Conservation (phyloP, 2,797 vertebrate genomes). For the Halcyon leucocephala region DNA sequence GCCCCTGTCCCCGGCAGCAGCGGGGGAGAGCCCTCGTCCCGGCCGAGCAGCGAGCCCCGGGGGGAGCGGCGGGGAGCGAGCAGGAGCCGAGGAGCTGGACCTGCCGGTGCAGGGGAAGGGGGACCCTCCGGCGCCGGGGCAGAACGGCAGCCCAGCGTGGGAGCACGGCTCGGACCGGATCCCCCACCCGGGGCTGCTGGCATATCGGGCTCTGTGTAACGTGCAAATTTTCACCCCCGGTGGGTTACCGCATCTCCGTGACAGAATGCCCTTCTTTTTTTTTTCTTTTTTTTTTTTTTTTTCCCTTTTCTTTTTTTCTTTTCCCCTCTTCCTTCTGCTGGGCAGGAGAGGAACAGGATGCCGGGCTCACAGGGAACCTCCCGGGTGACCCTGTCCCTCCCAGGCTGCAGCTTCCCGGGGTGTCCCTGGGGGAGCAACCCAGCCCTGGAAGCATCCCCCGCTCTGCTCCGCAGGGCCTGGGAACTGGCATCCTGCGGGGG, state of each 20-base stretch:
- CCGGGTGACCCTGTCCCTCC: background rate
- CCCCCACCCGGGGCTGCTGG: background rate
- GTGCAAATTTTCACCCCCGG: background rate
- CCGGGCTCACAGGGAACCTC: background rate
- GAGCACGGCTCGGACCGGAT: background rate
- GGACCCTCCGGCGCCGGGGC: background rate
- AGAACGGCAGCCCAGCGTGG: background rate
- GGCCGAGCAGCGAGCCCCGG: too few species aligned
- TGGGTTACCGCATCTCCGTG: background rate
- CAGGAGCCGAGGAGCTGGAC: too few species aligned
- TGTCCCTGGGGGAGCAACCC: background rate
- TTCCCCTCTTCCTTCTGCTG: background rate
- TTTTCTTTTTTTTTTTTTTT: background rate
- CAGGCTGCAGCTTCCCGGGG: background rate
- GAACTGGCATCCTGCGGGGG: accelerated
- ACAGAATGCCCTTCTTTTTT: background rate
- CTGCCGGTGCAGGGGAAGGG: too few species aligned
- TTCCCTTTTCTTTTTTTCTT: too few species aligned
- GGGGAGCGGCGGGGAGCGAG: background rate
- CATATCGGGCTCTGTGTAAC: background rate
- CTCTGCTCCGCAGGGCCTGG: too few species aligned
- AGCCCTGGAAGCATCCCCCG: background rate
- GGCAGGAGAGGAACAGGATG: background rate
- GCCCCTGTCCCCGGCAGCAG: background rate
- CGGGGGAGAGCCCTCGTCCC: background rate